These are phyloP conservation scores for Burhinus bistriatus DNA, from an alignment of 2,113 vertebrate species.

Conservation along the genomic window DNA sequence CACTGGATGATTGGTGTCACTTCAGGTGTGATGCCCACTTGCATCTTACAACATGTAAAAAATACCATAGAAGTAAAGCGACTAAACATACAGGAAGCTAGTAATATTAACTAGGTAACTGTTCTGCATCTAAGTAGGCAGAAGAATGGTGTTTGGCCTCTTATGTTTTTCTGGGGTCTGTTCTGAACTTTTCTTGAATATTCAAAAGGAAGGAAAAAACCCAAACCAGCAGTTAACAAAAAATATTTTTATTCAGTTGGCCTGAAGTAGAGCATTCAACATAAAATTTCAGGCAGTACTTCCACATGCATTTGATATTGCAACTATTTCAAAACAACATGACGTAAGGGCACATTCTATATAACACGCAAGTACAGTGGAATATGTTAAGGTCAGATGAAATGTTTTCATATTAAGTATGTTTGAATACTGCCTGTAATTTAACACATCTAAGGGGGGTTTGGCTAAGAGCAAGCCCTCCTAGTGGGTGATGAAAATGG, in stretches of 20 bases:
- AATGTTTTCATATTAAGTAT: neutral
- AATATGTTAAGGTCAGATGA: neutral
- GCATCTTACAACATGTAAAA: neutral
- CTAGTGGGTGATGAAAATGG: neutral
- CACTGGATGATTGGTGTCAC: neutral
- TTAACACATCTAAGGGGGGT: accelerated
- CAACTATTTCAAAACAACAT: neutral
- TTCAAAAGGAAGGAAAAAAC: neutral
- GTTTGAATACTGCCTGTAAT: neutral
- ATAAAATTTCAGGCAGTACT: neutral
- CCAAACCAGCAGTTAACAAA: neutral
- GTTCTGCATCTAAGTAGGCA: neutral
- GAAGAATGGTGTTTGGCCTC: neutral
- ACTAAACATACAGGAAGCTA: neutral
- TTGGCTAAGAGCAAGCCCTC: neutral
- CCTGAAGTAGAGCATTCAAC: neutral
- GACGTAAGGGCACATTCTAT: neutral
- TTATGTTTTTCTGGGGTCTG: neutral
- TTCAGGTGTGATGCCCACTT: neutral
- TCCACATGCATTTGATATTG: neutral
- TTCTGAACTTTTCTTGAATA: neutral
- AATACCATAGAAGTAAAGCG: neutral
- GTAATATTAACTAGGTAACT: neutral
- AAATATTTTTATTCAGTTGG: neutral
- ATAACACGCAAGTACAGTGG: neutral